Percentiles rank a stretch among this genome's conserved stretches.
phyloP scores from a whole-genome alignment of 1,140 invertebrate genomes.

The Formica exsecta region DNA sequence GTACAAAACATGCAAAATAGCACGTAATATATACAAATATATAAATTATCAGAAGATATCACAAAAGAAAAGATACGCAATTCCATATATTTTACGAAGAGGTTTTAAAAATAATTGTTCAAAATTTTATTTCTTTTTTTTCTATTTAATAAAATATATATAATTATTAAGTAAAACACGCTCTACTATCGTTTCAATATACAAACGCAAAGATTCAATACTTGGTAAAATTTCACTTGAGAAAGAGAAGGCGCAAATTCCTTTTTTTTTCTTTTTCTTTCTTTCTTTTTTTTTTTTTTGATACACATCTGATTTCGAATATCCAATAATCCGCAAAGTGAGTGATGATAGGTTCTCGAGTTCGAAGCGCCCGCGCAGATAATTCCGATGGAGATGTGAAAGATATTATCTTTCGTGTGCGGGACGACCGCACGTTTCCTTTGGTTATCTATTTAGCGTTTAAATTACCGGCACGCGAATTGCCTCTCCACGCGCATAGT shows the following conservation, averaged over 20 bases:
- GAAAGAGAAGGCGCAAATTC: background rate
- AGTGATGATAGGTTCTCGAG: constrained; percentile 19
- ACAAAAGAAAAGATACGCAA: constrained; percentile 5
- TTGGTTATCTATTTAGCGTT: constrained; percentile 44
- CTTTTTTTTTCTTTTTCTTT: background rate
- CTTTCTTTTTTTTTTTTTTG: constrained; percentile 18
- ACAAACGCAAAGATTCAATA: background rate
- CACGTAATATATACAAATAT: background rate
- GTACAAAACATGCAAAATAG: background rate
- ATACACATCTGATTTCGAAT: background rate
- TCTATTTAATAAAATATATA: background rate
- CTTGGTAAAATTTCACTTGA: background rate
- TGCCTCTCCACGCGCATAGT: constrained; percentile 39
- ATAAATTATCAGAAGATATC: constrained; percentile 39
- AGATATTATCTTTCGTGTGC: constrained; percentile 34
- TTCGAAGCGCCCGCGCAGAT: background rate
- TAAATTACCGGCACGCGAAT: constrained; percentile 42
- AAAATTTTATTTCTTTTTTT: constrained; percentile 5
- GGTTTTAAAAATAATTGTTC: background rate
- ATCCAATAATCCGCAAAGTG: background rate
- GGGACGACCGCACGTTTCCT: constrained; percentile 34
- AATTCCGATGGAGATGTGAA: constrained; percentile 49
- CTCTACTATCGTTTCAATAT: background rate
- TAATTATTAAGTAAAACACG: background rate
- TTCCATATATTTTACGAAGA: background rate